Evolutionary conservation across 1,140 invertebrate species (phyloP).

Genomic region (Asbolus verrucosus): DNA sequence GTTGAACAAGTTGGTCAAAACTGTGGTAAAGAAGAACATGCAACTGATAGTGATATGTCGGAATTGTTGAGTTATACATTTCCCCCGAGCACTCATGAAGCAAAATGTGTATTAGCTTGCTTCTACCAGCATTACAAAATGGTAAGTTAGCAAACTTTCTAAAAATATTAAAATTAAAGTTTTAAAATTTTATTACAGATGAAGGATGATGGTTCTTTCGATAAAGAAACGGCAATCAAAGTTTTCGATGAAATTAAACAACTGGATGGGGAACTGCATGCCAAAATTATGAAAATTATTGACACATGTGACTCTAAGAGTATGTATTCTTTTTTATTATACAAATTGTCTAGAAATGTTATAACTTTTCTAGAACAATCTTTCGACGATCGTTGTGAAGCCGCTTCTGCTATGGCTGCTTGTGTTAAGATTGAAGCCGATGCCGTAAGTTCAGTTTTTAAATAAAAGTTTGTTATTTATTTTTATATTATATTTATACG

Average conservation of each 20-base stretch:
- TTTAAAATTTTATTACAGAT: slow-evolving; percentile 10
- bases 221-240: slow-evolving; percentile 2
- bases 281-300: slow-evolving; percentile 7
- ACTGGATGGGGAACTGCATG: slow-evolving; percentile 2
- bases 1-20: background rate
- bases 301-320: slow-evolving; percentile 3
- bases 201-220: slow-evolving; percentile 3
- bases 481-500: background rate
- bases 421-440: background rate
- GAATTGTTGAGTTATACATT: background rate
- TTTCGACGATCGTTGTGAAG: slow-evolving; percentile 4
- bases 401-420: slow-evolving; percentile 1
- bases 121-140: slow-evolving; percentile 6
- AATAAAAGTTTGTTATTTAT: no score
- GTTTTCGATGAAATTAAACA: slow-evolving; percentile 4
- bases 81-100: slow-evolving; percentile 1
- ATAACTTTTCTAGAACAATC: background rate
- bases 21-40: slow-evolving; percentile 2
- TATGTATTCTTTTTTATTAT: background rate
- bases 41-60: slow-evolving; percentile 25
- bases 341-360: background rate
- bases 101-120: slow-evolving; percentile 11
- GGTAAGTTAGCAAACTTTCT: background rate
- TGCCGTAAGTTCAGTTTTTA: background rate
- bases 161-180: no score